Conservation (phyloP, 2,888 invertebrate species). For the Mylabris sibirica region DNA sequence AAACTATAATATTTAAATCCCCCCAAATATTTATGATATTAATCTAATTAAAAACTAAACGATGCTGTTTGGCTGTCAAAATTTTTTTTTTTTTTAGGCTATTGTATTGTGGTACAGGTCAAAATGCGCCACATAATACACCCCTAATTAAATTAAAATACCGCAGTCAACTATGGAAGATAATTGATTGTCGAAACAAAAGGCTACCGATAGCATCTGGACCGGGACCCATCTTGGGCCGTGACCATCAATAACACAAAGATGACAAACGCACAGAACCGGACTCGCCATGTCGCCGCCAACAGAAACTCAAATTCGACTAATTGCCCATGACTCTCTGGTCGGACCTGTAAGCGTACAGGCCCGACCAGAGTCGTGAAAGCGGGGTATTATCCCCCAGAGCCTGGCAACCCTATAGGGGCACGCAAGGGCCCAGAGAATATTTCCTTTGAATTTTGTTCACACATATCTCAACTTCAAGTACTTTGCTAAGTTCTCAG, state of each 20-base stretch:
- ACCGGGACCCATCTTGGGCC: constrained; percentile 37
- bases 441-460: too few relatives aligned
- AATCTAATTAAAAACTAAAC: constrained; percentile 50
- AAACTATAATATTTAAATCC: constrained; percentile 2
- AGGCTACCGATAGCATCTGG: constrained; percentile 57
- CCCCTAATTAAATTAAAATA: constrained; percentile 61
- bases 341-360: too few relatives aligned
- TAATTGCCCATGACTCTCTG: too few relatives aligned
- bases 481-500: too few relatives aligned
- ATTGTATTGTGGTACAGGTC: constrained; percentile 21
- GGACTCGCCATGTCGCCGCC: constrained; percentile 13
- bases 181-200: constrained; percentile 62
- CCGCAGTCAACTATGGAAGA: constrained; percentile 57
- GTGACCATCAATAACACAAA: constrained; percentile 57
- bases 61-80: constrained; percentile 20
- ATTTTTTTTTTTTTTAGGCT: not conserved
- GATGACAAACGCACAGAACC: constrained; percentile 54
- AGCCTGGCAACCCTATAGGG: too few relatives aligned
- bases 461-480: too few relatives aligned
- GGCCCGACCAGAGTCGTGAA: too few relatives aligned
- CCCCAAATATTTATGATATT: constrained; percentile 36
- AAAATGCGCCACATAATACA: constrained; percentile 52
- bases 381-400: too few relatives aligned
- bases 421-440: too few relatives aligned
- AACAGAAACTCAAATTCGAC: not conserved